These are phyloP conservation scores for Carapus acus DNA, from an alignment of 2,797 vertebrate genomes.

Conservation along the genomic window DNA sequence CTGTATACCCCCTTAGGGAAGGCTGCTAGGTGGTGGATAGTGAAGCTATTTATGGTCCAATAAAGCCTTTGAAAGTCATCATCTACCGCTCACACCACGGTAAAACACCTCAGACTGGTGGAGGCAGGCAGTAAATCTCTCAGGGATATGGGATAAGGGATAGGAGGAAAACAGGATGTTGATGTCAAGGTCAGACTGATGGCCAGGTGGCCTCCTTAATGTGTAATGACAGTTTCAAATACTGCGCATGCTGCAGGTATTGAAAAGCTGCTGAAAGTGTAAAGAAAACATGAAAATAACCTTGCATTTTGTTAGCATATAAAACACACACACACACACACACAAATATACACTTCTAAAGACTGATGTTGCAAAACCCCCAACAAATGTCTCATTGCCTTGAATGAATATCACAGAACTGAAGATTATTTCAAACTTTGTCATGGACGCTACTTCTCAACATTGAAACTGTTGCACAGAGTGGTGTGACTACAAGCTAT, in stretches of 20 bases:
- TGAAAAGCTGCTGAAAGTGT: background rate
- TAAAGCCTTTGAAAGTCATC: slow-evolving; percentile 53
- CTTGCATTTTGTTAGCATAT: background rate
- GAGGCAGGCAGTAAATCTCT: slow-evolving; percentile 31
- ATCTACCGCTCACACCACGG: slow-evolving; percentile 22
- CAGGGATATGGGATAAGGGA: slow-evolving; percentile 18
- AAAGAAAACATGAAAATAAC: background rate
- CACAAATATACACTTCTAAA: background rate
- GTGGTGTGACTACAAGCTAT: background rate
- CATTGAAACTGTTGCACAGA: background rate
- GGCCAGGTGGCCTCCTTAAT: slow-evolving; percentile 18
- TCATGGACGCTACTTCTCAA: background rate
- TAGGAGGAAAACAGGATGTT: slow-evolving; percentile 12
- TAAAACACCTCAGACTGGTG: slow-evolving; percentile 26
- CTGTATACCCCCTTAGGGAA: slow-evolving; percentile 32
- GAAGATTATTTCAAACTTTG: background rate
- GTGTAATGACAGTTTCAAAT: slow-evolving; percentile 3
- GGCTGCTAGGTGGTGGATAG: slow-evolving; percentile 9
- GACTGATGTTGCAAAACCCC: background rate
- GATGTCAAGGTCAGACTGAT: slow-evolving; percentile 39
- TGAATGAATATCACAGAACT: background rate
- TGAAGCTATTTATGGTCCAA: slow-evolving; percentile 42
- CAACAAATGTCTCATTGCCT: background rate
- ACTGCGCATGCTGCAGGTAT: background rate
- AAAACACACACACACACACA: background rate